Evolutionary conservation across 1,140 invertebrate species (phyloP).

Genomic region (Hyles vespertilio): DNA sequence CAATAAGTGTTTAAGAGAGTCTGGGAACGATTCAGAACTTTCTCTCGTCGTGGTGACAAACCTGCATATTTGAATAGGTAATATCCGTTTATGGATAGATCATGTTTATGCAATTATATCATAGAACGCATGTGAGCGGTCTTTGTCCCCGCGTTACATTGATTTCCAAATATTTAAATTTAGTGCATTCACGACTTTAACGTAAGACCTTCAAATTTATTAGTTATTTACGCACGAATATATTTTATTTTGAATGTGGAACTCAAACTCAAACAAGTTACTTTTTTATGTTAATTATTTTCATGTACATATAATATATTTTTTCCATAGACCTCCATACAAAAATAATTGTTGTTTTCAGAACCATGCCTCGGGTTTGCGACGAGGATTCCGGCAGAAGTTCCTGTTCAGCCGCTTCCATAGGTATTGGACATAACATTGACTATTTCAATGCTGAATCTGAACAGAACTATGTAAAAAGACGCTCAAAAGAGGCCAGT

Average conservation of each 20-base stretch:
- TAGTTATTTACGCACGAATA: too few species aligned
- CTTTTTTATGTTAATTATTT: too few species aligned
- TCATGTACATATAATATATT: too few species aligned
- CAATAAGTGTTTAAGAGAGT: too few species aligned
- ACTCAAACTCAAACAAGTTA: too few species aligned
- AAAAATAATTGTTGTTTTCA: constrained; percentile 27
- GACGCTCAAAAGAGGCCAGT: constrained; percentile 47
- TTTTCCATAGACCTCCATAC: too few species aligned
- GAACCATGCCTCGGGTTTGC: constrained; percentile 51
- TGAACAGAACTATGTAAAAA: constrained; percentile 24
- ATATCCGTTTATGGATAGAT: constrained; percentile 25
- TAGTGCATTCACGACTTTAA: too few species aligned
- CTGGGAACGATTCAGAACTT: constrained; percentile 13
- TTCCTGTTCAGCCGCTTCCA: constrained; percentile 67
- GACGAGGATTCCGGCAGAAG: constrained; percentile 72
- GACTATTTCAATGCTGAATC: constrained; percentile 29
- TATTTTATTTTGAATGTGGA: too few species aligned
- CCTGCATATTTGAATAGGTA: constrained; percentile 26
- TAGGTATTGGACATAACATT: constrained; percentile 45
- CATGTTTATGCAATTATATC: constrained; percentile 10
- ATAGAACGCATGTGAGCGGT: constrained; percentile 1
- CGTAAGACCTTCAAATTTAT: too few species aligned
- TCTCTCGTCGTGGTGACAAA: constrained; percentile 14
- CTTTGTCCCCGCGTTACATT: not conserved
- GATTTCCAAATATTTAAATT: not conserved